Evolutionary conservation across 2,888 invertebrate species (phyloP).

Genomic region (Meghimatium bilineatum): DNA sequence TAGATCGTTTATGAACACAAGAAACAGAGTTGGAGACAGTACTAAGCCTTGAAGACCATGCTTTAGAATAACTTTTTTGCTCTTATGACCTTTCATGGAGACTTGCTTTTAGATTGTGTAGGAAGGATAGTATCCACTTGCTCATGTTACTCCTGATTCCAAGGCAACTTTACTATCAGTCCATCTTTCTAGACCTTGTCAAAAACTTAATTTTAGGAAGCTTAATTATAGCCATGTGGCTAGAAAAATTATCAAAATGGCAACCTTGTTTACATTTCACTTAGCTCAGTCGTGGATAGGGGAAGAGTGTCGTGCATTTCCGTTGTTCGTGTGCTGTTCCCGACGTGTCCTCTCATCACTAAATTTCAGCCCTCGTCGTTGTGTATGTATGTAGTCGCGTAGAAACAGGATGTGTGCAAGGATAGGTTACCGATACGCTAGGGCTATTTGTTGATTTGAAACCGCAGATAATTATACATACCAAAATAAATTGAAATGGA

Average conservation of each 20-base stretch:
- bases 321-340: background rate
- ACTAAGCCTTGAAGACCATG: no score
- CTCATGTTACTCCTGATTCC: background rate
- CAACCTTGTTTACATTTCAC: background rate
- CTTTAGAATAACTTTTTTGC: background rate
- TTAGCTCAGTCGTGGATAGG: background rate
- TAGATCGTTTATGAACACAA: no score
- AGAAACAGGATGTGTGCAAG: background rate
- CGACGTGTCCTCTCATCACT: background rate
- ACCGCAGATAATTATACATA: conserved; percentile 1
- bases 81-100: background rate
- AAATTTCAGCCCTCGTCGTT: background rate
- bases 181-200: no score
- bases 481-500: background rate
- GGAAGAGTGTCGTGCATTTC: background rate
- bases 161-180: no score
- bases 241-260: background rate
- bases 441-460: background rate
- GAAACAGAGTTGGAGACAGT: no score
- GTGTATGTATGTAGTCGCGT: background rate
- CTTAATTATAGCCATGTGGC: background rate
- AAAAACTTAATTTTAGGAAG: no score
- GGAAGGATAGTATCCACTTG: background rate
- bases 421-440: background rate
- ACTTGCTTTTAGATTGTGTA: background rate